Evolutionary conservation across 2,113 vertebrate genomes (phyloP), one percentile per base, ranked within the genome.

Genomic region (Boulengeromyrus knoepffleri): DNA sequence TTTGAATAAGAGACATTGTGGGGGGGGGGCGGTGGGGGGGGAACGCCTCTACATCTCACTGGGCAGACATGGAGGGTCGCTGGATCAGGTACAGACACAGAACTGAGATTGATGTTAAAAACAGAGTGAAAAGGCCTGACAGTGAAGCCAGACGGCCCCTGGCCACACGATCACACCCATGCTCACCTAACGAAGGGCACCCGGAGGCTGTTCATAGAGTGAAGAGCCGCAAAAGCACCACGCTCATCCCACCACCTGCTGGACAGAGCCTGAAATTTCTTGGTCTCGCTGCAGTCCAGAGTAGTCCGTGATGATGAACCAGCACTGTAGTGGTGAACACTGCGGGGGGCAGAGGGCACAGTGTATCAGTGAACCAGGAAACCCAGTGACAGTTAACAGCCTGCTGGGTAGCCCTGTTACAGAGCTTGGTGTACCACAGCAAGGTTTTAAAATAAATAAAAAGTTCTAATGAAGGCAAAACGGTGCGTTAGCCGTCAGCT

Each of bases 171-270:
- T 42, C 13, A 80, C 36, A 80, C 13, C 36, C 36, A 39, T 6
- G 74, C 36, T 50, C 93, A 99, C 99, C 99, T 97, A 94, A 99
- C 96, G 92, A 99, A 99, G 15, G 99, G 98, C 87, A 99, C 98
- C 93, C 99, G 95, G 50, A 99, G 95, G 89, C 98, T 98, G 90
- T 99, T 99, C 97, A 99, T 97, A 88, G 98, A 94, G 92, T 99
- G 99, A 90, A 99, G 97, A 62, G 96, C 95, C 36, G 95, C 95
- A 92, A 97, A 98, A 9, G 96, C 95, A 91, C 98, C 99, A 89
- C 96, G 94, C 88, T 98, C 96, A 91, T 99, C 97, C 99, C 99
- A 99, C 99, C 99, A 99, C 91, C 96, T 98, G 90, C 94, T 93
- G 6, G 98, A 97, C 10, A 98, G 94, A 1, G 93, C 93, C 95